Base-by-base conservation (phyloP, 2,797 vertebrate genomes). In the Galago senegalensis region DNA sequence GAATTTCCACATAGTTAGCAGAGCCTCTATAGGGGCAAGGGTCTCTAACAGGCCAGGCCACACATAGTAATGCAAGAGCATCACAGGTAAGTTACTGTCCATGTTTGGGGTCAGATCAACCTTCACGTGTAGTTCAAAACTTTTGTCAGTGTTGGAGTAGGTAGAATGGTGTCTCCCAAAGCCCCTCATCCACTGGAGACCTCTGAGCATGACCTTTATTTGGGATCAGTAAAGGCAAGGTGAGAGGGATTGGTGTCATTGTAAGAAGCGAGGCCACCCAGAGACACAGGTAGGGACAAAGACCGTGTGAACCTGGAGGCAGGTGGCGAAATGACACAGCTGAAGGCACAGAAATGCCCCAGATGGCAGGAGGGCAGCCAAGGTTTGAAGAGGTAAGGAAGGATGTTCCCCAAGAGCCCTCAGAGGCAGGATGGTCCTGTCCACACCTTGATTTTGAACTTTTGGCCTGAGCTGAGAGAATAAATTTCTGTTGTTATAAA, bases 281-380 rank as follows among this genome's bases (percentile, higher is more conserved):
- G n/a, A 69, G 40, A 43, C n/a, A 25, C 4, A 46, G 0, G 17
- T 12, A 60, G 4, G 18, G 23, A 25, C 17, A 8, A 49, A 46
- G 17, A 2, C 6, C 29, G 18, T 11, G 14, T 20, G 14, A 17
- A 61, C 25, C 34, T 63, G 20, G 31, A 93, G 61, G 10, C 27
- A 77, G 37, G 76, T 27, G 46, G 18, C 81, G 27, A 17, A 82
- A 13, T 12, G 58, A 56, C 23, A 2, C 3, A 31, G 16, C n/a
- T 56, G 46, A 6, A 91, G 92, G 23, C 4, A 20, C 72, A 73
- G 34, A 87, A 72, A 56, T 37, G 49, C 2, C 46, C 43, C 21
- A 1, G 20, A 60, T 29, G 69, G 0, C 29, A 80, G n/a, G 3
- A 21, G 60, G 23, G 1, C 8, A 34, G 23, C 0, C 5, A n/a